Percentiles rank a stretch among this genome's conserved stretches.
phyloP scores from a whole-genome alignment of 2,797 vertebrate genomes.

The Prionace glauca region DNA sequence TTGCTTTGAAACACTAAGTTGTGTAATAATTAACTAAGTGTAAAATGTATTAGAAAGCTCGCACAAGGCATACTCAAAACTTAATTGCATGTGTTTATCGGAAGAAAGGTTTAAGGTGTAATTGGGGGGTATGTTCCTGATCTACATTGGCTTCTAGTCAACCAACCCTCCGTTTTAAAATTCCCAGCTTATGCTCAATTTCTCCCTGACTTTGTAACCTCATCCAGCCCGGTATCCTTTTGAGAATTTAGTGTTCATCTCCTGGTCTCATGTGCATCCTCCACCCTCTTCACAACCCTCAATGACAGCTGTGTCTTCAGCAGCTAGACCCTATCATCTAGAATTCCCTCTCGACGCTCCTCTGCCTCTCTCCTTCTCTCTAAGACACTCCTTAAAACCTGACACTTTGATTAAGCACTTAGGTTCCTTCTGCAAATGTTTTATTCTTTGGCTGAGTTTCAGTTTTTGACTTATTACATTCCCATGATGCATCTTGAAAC shows the following conservation, averaged over 20 bases:
- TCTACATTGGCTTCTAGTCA: neutral
- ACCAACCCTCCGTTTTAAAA: neutral
- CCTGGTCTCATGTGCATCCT: neutral
- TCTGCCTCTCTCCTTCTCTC: neutral
- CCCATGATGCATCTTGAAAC: neutral
- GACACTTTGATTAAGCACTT: neutral
- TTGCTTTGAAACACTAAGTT: neutral
- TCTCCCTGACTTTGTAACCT: neutral
- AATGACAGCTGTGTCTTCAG: neutral
- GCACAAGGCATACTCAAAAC: neutral
- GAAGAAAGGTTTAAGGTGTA: neutral
- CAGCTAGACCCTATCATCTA: neutral
- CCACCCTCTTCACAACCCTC: neutral
- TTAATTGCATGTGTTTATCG: neutral
- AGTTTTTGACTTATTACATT: neutral
- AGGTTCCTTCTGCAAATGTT: neutral
- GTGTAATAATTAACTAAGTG: neutral
- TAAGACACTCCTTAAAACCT: neutral
- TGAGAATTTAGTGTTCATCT: neutral
- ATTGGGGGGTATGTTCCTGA: neutral
- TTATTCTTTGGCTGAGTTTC: constrained; percentile 1
- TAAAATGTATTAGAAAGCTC: neutral
- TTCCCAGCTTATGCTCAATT: neutral
- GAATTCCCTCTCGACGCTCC: neutral
- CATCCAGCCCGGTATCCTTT: neutral